Evolutionary conservation across 2,888 invertebrate genomes (phyloP), one percentile per base, ranked within the genome.

Genomic region (Pristionchus mayeri): DNA sequence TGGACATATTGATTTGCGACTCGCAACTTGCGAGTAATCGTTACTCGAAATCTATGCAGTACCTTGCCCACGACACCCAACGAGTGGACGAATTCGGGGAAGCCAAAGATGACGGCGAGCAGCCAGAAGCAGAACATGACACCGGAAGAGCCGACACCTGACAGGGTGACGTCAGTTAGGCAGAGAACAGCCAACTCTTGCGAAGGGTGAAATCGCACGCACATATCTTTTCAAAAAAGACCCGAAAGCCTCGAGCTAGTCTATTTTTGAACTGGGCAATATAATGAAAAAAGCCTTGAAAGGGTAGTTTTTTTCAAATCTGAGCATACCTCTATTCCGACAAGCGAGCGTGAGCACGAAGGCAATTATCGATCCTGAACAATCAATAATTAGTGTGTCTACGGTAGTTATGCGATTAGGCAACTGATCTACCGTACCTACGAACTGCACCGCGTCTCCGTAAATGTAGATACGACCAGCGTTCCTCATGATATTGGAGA

Each of bases 41-140:
- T n/a, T n/a, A n/a, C n/a, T n/a, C n/a, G n/a, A n/a, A n/a, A n/a
- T n/a, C n/a, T 60, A 27, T 67, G 4, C 30, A 1, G 1, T 21
- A 67, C 67, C 67, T 71, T 24, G 9, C 21, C 40, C n/a, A 71
- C 71, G 24, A 71, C 7, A 27, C 27, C 50, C 2, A 67, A 7
- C 2, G 76, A 27, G 79, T 63, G 86, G n/a, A 85, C 57, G 34
- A 86, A 71, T 71, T 88, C 88, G 6, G 87, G 87, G 16, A 87
- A 82, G 16, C 88, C 88, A 40, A 86, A 88, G 9, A 90, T 37
- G 3, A 87, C 86, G 24, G 9, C 63, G 78, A 92, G 82, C 13
- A 90, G 57, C 91, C 91, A 92, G 84, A 88, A 92, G 60, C 88
- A 86, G 79, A 90, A 92, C 18, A 92, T 86, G 9, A 91, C 90